Conservation (phyloP, 2,797 vertebrate species). For the Tapera naevia region DNA sequence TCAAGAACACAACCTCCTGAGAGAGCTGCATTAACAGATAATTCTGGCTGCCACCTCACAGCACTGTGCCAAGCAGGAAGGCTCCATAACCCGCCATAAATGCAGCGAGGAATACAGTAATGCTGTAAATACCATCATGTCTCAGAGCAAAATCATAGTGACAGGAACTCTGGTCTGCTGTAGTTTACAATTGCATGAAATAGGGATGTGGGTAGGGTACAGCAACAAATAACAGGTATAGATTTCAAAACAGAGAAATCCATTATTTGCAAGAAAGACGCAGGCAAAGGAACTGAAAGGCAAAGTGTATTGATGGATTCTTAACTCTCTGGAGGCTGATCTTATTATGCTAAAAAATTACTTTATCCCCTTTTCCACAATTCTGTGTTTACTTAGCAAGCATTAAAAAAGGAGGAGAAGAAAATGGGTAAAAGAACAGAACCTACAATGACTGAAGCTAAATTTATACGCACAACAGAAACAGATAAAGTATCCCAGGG, state of each 20-base stretch:
- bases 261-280: slow-evolving; percentile 12
- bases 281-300: background rate
- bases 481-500: slow-evolving; percentile 59
- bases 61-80: background rate
- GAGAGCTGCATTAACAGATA: background rate
- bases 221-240: slow-evolving; percentile 41
- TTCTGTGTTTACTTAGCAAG: slow-evolving; percentile 52
- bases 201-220: background rate
- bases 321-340: slow-evolving; percentile 33
- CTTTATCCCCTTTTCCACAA: slow-evolving; percentile 53
- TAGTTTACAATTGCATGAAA: slow-evolving; percentile 18
- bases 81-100: slow-evolving; percentile 26
- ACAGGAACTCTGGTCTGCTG: slow-evolving; percentile 42
- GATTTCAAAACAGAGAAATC: slow-evolving; percentile 50
- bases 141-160: slow-evolving; percentile 56
- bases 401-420: slow-evolving; percentile 46
- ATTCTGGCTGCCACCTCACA: slow-evolving; percentile 28
- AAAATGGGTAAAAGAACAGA: slow-evolving; percentile 61
- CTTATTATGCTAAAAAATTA: slow-evolving; percentile 29
- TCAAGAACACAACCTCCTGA: background rate
- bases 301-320: slow-evolving; percentile 1
- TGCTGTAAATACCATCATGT: slow-evolving; percentile 37
- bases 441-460: slow-evolving; percentile 50
- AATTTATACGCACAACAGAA: slow-evolving; percentile 51
- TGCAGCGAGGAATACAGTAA: background rate